phyloP scores from a whole-genome alignment of 2,113 vertebrate species.

The Gymnobelideus leadbeateri region DNA sequence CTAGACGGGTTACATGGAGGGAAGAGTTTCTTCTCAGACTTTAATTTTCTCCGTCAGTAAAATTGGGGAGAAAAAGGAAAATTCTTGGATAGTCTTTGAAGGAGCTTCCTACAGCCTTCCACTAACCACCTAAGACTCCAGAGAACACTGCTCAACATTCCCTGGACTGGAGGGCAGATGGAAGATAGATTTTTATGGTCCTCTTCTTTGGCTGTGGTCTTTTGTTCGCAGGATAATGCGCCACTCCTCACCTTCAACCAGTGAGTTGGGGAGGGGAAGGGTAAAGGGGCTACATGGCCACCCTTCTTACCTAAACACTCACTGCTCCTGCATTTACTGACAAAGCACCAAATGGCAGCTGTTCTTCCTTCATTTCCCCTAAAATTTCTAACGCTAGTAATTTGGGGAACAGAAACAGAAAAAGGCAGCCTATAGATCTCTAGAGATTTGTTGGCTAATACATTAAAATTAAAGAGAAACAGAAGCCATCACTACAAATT shows the following conservation, averaged over 20 bases:
- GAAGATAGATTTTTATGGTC: neutral
- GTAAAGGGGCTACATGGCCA: neutral
- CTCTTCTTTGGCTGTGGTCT: neutral
- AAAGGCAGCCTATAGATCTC: constrained; percentile 64
- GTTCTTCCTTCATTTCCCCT: constrained; percentile 22
- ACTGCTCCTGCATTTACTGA: neutral
- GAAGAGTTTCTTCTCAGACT: neutral
- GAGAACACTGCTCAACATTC: neutral
- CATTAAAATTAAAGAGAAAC: constrained; percentile 77
- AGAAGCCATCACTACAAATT: constrained; percentile 72
- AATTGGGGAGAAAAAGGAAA: neutral
- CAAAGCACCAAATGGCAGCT: constrained; percentile 14
- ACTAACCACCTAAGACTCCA: too few relatives aligned
- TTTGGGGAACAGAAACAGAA: constrained; percentile 51
- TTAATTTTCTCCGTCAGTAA: neutral
- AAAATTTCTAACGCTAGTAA: constrained; percentile 40
- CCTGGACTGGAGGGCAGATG: fast-evolving
- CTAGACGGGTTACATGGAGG: neutral
- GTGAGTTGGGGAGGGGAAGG: neutral
- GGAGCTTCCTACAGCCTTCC: neutral
- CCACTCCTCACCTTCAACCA: neutral
- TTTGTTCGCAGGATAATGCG: neutral
- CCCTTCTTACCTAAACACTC: neutral
- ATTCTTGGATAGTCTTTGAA: neutral
- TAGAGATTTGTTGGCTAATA: constrained; percentile 69